Base-by-base conservation (phyloP, 1,140 invertebrate genomes). In the Zaprionus ghesquierei region DNA sequence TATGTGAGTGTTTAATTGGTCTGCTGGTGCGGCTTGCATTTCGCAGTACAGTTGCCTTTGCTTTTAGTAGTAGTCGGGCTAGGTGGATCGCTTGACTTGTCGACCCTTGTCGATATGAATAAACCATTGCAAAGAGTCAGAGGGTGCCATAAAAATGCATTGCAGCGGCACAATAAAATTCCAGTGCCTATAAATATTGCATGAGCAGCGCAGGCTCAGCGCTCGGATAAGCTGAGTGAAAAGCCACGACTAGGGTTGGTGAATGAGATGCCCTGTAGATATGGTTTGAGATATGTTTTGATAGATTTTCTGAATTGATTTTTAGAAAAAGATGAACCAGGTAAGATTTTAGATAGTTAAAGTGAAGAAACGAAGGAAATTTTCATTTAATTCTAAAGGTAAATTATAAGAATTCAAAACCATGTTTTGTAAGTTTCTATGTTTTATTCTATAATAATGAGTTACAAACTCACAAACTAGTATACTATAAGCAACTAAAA, bases 161-260 rank as follows among this genome's bases (percentile, higher is more conserved):
- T 61, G 56, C 70, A 69, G 27, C 50, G 55, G 29, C 70, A 69
- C 29, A 69, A 69, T 69, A 58, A 69, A 74, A 69, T 68, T 44
- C 59, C 71, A 63, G n/a, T 35, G 71, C 51, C 59, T 70, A 74
- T 74, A 74, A 74, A 74, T 74, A 70, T 74, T 74, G 59, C 27
- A 74, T 74, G 71, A 74, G 51, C 50, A 23, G 15, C 23, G 13
- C 15, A 56, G 25, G 46, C 13, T 46, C 13, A 51, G 55, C 31
- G 3, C 46, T 56, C 15, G 54, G n/a, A 3, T 33, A 51, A 60
- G 15, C 44, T 8, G 29, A 25, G 46, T 51, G 9, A 2, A 23
- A 27, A n/a, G n/a, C n/a, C n/a, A n/a, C 10, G 22, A 23, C 18
- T 31, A n/a, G n/a, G 13, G 35, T 41, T 15, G 35, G 2, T 41